Evolutionary conservation across 92 coral and sea anemone genomes (phyloP).

Genomic region (Galaxea fascicularis): DNA sequence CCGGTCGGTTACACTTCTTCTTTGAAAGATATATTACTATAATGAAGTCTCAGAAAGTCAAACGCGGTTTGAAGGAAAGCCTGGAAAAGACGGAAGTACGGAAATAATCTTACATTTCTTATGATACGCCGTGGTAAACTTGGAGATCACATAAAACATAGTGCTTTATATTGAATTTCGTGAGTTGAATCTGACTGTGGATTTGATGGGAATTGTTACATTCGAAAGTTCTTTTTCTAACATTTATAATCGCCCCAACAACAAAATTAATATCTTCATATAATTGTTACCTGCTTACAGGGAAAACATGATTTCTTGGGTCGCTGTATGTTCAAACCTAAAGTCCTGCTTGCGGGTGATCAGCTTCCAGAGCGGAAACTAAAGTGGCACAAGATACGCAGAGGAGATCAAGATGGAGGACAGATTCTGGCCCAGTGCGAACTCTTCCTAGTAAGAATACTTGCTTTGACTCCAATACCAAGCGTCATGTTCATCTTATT

Average conservation of each 20-base stretch:
- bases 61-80: no score
- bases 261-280: neutral
- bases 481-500: neutral
- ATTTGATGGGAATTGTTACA: no score
- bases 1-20: no score
- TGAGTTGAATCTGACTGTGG: no score
- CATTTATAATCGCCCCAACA: neutral
- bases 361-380: constrained; percentile 61
- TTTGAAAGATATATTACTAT: no score
- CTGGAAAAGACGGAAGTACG: no score
- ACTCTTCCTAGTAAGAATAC: constrained; percentile 79
- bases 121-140: no score
- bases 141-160: no score
- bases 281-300: constrained; percentile 30
- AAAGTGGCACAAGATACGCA: constrained; percentile 71
- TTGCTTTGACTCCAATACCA: neutral
- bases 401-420: constrained; percentile 74
- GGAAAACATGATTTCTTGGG: constrained; percentile 88
- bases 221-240: no score
- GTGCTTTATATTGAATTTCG: no score
- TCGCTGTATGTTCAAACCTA: constrained; percentile 84
- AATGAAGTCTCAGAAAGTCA: no score
- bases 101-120: no score
- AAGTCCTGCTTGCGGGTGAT: constrained; percentile 63
- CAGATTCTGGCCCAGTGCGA: constrained; percentile 84